These are phyloP conservation scores for Fistularia tabacaria DNA, from an alignment of 2,797 vertebrate genomes.

Conservation along the genomic window DNA sequence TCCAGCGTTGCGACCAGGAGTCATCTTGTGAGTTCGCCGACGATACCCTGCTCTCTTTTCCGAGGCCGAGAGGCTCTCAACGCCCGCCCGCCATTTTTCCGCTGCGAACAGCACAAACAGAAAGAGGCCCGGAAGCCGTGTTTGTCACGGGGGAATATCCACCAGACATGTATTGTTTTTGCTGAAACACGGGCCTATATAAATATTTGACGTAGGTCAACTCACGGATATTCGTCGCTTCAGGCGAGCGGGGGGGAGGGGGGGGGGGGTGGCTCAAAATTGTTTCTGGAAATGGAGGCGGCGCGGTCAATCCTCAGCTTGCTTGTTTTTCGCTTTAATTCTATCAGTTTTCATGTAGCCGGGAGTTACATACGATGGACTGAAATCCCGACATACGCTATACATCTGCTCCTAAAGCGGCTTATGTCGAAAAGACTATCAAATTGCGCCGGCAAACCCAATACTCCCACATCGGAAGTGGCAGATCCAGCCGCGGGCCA, in stretches of 20 bases:
- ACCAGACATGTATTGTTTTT: not conserved
- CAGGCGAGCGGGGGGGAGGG: not conserved
- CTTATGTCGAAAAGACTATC: conserved; percentile 15
- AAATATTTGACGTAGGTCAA: not conserved
- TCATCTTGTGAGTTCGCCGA: too few species aligned
- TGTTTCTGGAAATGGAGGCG: too few species aligned
- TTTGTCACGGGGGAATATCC: too few species aligned
- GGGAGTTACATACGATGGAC: conserved; percentile 5
- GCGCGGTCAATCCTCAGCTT: not conserved
- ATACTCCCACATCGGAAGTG: conserved; percentile 24
- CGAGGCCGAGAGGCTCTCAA: too few species aligned
- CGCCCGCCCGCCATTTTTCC: too few species aligned
- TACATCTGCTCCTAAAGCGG: conserved; percentile 20
- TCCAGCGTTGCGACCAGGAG: too few species aligned
- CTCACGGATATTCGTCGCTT: not conserved
- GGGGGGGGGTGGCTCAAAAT: too few species aligned
- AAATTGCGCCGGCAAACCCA: conserved; percentile 32
- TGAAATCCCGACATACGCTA: conserved; percentile 13
- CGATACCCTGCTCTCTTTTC: too few species aligned
- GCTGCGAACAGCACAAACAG: too few species aligned
- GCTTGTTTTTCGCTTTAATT: conserved; percentile 12
- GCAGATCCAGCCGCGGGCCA: conserved; percentile 30
- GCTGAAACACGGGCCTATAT: not conserved
- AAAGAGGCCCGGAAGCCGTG: too few species aligned
- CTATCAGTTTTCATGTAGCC: conserved; percentile 17